Conservation (phyloP, 2,113 vertebrate genomes). For the Erpornis zantholeuca region DNA sequence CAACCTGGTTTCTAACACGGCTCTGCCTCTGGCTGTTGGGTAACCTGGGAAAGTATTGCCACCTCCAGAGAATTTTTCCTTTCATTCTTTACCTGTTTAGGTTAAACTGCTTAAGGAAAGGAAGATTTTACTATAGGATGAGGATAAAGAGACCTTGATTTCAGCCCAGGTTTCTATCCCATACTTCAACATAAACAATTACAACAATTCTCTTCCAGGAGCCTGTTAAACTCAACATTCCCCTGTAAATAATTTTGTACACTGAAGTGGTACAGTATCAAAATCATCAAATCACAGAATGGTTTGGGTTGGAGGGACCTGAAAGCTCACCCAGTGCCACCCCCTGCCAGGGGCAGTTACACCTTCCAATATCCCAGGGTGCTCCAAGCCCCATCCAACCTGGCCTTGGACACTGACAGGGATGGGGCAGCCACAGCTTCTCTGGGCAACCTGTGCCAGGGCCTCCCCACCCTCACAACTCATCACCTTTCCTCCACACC, state of each 20-base stretch:
- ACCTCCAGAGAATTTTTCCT: neutral
- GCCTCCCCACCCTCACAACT: neutral
- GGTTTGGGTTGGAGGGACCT: neutral
- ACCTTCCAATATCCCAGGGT: accelerated
- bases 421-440: neutral
- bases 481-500: neutral
- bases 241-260: neutral
- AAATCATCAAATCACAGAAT: neutral
- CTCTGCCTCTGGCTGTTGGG: neutral
- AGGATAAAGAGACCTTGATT: neutral
- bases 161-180: neutral
- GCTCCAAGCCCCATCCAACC: neutral
- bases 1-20: neutral
- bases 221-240: neutral
- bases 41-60: neutral
- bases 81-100: neutral
- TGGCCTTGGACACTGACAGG: neutral
- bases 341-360: neutral
- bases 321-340: neutral
- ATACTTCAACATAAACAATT: neutral
- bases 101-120: neutral
- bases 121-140: neutral
- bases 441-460: neutral
- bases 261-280: neutral
- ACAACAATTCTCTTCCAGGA: neutral